A percentile compares a stretch with the other conserved stretches of the same genome.
Conservation (phyloP, 2,888 invertebrate species). For the Eugnorisma glareosa region DNA sequence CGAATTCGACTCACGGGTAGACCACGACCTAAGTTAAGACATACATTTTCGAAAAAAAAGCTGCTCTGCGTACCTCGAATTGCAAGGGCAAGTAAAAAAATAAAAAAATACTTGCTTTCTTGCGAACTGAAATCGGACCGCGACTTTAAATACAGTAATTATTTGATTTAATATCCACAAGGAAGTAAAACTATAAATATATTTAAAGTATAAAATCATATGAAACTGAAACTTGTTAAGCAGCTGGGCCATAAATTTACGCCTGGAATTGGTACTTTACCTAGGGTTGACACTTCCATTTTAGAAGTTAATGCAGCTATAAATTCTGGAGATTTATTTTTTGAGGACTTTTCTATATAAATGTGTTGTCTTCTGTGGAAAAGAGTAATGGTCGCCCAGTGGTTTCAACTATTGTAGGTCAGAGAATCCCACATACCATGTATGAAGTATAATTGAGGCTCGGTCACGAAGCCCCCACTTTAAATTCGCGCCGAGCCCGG, state of each 20-base stretch:
- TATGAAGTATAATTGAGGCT: no score
- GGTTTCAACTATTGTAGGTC: not conserved
- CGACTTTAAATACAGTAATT: no score
- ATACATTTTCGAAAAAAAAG: no score
- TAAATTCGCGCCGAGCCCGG: no score
- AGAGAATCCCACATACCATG: not conserved
- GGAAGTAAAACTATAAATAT: not conserved
- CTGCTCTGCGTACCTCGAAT: no score
- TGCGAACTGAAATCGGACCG: no score
- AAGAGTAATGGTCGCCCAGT: not conserved
- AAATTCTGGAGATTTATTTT: slow-evolving; percentile 16
- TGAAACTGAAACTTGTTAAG: slow-evolving; percentile 41
- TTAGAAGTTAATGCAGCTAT: slow-evolving; percentile 36
- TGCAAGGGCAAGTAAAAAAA: no score
- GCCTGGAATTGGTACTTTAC: slow-evolving; percentile 23
- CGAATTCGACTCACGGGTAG: no score
- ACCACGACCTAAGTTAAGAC: no score
- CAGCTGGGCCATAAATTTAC: slow-evolving; percentile 43
- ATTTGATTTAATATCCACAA: not conserved
- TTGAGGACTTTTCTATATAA: not conserved
- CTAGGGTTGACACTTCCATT: slow-evolving; percentile 52
- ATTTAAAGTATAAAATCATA: slow-evolving; percentile 36
- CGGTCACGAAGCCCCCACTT: no score
- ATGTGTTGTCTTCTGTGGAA: not conserved
- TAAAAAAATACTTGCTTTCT: no score